Base-by-base conservation (phyloP, 2,888 invertebrate genomes). In the Spodoptera littoralis region DNA sequence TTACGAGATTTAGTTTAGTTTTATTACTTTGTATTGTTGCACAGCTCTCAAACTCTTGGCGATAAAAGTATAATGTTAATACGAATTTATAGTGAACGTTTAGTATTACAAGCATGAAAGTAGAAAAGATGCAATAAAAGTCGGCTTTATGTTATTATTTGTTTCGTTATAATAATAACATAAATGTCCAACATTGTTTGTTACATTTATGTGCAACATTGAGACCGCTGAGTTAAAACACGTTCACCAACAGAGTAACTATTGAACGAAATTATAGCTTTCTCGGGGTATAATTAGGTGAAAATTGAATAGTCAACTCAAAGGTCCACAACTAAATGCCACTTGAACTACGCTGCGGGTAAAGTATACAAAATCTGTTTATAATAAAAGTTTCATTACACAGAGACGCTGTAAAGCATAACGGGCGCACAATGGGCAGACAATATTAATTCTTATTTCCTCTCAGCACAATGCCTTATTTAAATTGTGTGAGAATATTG, bases 401-500 rank as follows among this genome's bases (percentile, higher is more conserved):
- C 48, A 74, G 44, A 60, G 51, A 56, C 51, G 71, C 59, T 65
- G 30, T 57, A 68, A 65, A 62, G 50, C 54, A 71, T 59, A 70
- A 47, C 63, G 50, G 50, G 49, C 49, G 59, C 43, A 77, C 76
- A 68, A 73, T 65, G 48, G 63, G 36, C 52, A 68, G 51, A 73
- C 66, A 70, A 73, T 73, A 73, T 65, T 71, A 67, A 74, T 73
- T 71, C 70, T 66, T 71, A 73, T 70, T 73, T 73, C 75, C 62
- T 63, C 49, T 30, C 47, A 27, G 58, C 65, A 77, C 73, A 80
- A 73, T 71, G 68, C 58, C 43, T 67, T 74, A 68, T 77, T 75
- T 77, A 70, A 80, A 77, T 72, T 76, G 68, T 80, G 68, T 80
- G 80, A 73, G 73, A 75, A 79, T 75, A 73, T 73, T 79, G 63